Base-by-base conservation (phyloP, 2,797 vertebrate genomes). In the Diglossa cyanea region DNA sequence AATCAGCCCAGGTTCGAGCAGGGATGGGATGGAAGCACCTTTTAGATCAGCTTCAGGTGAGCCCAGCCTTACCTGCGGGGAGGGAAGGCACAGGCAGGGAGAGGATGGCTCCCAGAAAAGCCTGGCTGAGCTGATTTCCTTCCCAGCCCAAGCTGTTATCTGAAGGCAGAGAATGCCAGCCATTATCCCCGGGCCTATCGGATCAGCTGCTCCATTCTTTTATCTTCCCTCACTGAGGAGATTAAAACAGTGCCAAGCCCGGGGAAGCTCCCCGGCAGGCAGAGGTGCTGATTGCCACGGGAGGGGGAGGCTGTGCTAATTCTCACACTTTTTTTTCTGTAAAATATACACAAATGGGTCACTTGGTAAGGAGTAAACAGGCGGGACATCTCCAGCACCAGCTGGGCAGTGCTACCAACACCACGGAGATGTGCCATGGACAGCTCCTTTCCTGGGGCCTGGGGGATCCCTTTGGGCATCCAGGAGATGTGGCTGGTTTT, bases 151-250 rank as follows among this genome's bases (percentile, higher is more conserved):
- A 17, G 76, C 67, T 37, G 37, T 88, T 94, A 95, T 96, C 92
- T 71, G 68, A 7, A 54, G 90, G 85, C 90, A 61, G 75, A 26
- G 93, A 58, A 88, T 21, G 82, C 92, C 80, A 57, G 14, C 62
- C 66, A 42, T 77, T 90, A 90, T 77, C 85, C 93, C 92, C 1
- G 2, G 44, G 48, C 78, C 90, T 83, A 90, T 80, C 13, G 17
- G 48, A 95, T 84, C 93, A 90, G 90, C 88, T 91, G 87, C 88
- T 86, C 88, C 53, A 1, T 35, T 67, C 92, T 71, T 83, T 95
- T 91, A 95, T 95, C 94, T 90, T 42, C 82, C 63, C 72, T 11
- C 28, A 6, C 1, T 39, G 95, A 93, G 68, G 79, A 93, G 96
- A 94, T 93, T 94, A 94, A 84, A 89, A 7, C 28, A 3, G 44